A percentile compares a stretch with the other conserved stretches of the same genome.
phyloP scores from a whole-genome alignment of 2,888 invertebrate genomes.

The Drosophila kokeensis region DNA sequence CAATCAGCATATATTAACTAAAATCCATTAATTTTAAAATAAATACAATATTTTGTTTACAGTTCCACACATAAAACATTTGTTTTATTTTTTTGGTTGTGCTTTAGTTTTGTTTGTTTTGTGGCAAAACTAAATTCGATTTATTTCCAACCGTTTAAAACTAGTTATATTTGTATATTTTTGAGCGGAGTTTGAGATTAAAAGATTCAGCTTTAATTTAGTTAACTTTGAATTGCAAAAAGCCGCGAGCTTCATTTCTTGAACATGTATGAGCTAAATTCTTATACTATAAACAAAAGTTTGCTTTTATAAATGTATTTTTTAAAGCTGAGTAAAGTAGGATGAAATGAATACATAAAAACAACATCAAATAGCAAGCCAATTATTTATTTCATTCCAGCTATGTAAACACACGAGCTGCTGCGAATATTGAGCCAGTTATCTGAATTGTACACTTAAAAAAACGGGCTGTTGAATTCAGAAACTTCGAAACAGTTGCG shows the following conservation, averaged over 20 bases:
- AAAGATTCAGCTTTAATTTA: not conserved
- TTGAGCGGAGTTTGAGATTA: not conserved
- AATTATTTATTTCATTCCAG: conserved; percentile 29
- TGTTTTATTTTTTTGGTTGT: conserved; percentile 20
- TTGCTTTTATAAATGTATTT: not conserved
- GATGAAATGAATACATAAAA: not conserved
- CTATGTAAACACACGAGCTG: conserved; percentile 14
- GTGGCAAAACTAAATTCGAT: conserved; percentile 20
- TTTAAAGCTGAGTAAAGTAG: conserved; percentile 1
- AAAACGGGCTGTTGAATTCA: not conserved
- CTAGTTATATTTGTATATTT: not conserved
- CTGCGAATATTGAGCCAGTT: conserved; percentile 15
- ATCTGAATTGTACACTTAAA: conserved; percentile 2
- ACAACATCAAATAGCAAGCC: not conserved
- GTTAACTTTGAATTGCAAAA: no score
- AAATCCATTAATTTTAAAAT: conserved; percentile 49
- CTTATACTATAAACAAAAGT: not conserved
- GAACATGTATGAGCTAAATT: not conserved
- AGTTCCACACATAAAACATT: conserved; percentile 29
- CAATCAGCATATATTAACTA: conserved; percentile 42
- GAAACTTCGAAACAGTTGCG: not conserved
- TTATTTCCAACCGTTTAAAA: conserved; percentile 1
- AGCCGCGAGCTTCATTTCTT: not conserved
- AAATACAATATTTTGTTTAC: conserved; percentile 42
- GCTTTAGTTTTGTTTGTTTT: conserved; percentile 7